Conservation (phyloP, 1,140 invertebrate genomes). For the Drosophila rufa region DNA sequence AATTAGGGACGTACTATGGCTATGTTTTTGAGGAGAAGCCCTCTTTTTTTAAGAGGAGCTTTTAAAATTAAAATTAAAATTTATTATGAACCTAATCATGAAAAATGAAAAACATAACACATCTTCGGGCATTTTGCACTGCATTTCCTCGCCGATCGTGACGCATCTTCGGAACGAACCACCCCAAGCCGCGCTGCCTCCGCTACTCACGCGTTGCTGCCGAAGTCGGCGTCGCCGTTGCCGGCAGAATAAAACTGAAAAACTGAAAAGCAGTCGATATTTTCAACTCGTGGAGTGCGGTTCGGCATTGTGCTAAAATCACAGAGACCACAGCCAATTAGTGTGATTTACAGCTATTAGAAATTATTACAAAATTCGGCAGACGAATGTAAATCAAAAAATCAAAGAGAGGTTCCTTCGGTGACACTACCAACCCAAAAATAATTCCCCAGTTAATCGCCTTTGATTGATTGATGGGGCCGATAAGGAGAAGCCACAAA, state of each 20-base stretch:
- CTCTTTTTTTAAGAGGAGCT: too few species aligned
- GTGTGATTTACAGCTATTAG: slow-evolving; percentile 40
- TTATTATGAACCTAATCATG: too few species aligned
- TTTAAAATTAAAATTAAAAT: too few species aligned
- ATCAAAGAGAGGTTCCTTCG: neutral
- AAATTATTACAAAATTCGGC: slow-evolving; percentile 31
- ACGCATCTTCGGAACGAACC: slow-evolving; percentile 6
- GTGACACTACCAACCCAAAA: slow-evolving; percentile 28
- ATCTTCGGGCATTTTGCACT: neutral
- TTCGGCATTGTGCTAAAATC: slow-evolving; percentile 45
- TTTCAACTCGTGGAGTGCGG: slow-evolving; percentile 60
- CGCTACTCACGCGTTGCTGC: slow-evolving; percentile 2
- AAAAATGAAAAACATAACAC: too few species aligned
- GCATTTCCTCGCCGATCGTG: slow-evolving; percentile 8
- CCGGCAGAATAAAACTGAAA: slow-evolving; percentile 13
- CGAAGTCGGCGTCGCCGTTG: slow-evolving; percentile 8
- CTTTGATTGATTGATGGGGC: slow-evolving; percentile 68
- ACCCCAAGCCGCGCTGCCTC: slow-evolving; percentile 16
- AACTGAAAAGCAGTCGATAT: slow-evolving; percentile 55
- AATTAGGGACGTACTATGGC: too few species aligned
- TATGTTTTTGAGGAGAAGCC: too few species aligned
- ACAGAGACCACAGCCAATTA: slow-evolving; percentile 19
- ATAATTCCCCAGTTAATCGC: slow-evolving; percentile 48
- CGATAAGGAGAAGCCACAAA: slow-evolving; percentile 56
- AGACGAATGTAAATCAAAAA: slow-evolving; percentile 24